Evolutionary conservation across 35 echinoderm and acorn worm species (phyloP).

Genomic region (Apostichopus californicus): DNA sequence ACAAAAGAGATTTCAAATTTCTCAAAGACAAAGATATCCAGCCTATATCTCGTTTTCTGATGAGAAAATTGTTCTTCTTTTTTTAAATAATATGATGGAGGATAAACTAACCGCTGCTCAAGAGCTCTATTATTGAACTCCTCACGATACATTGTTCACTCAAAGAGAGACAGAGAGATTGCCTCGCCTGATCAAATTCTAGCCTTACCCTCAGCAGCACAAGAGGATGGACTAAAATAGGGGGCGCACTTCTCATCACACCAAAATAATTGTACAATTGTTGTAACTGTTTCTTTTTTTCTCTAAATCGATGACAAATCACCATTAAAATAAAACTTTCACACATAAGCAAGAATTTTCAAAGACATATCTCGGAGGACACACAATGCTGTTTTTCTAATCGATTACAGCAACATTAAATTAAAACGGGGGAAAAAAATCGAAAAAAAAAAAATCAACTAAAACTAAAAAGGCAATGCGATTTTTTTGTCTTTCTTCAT

Average conservation of each 20-base stretch:
- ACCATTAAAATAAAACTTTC: neutral
- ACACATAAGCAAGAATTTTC: neutral
- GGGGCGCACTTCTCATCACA: neutral
- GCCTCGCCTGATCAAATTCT: neutral
- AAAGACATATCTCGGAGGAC: neutral
- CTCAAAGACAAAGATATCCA: neutral
- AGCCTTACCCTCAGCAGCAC: neutral
- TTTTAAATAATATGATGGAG: conserved; percentile 9
- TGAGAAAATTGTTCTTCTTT: neutral
- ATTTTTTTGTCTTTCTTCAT: too few relatives aligned
- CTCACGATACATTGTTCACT: neutral
- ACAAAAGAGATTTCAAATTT: neutral
- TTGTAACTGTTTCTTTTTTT: neutral
- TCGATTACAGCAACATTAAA: neutral
- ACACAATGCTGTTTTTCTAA: neutral
- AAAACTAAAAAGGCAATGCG: neutral
- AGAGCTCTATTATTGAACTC: neutral
- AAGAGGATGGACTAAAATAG: neutral
- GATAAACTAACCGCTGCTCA: neutral
- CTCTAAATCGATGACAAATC: neutral
- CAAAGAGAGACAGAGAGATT: neutral
- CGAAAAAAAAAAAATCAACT: neutral
- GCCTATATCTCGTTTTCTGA: neutral
- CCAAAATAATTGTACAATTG: neutral
- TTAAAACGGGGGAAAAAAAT: neutral